Evolutionary conservation across 1,140 invertebrate genomes (phyloP), one percentile per base, ranked within the genome.

Genomic region (Drosophila subobscura): DNA sequence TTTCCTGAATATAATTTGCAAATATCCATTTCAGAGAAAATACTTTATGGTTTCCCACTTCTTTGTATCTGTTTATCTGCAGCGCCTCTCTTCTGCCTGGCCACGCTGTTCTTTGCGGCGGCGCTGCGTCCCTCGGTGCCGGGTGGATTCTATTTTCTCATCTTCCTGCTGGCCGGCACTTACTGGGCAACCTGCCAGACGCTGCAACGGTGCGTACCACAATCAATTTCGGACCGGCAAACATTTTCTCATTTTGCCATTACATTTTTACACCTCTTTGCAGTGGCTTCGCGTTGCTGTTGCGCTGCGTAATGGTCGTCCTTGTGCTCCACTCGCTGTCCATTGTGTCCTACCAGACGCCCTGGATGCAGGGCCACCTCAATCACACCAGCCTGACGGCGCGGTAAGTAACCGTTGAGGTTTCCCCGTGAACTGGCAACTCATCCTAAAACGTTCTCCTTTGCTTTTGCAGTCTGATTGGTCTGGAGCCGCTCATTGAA

Each of bases 131-230:
- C 97, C 3, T 97, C 96, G 16, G 92, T 97, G 5, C 94, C 95
- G 2, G 95, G 95, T 33, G 95, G 94, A 8, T 93, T 98, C 37
- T 98, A 99, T 92, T 98, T 97, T 92, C 74, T 97, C 12, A 93
- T 95, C 12, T 99, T 99, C 91, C 72, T 99, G 74, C 94, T 94
- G 25, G 94, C 96, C 5, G 95, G 96, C 12, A 98, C 97, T 0
- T 97, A 96, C 92, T 98, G 98, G 96, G 95, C 97, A 14, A 95
- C 96, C 78, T 96, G 96, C 86, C 94, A 95, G 63, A 94, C 96
- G 45, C 91, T 97, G 57, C 93, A 93, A 61, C 93, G 84, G 91
- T 91, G 72, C 72, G 89, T 89, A 50, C 44, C 64, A 53, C 16
- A 56, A 58, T 60, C 44, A 42, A 68, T 52, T 42, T 55, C 49